These are phyloP conservation scores for Dromiciops gliroides DNA, from an alignment of 2,113 vertebrate genomes.

Conservation along the genomic window DNA sequence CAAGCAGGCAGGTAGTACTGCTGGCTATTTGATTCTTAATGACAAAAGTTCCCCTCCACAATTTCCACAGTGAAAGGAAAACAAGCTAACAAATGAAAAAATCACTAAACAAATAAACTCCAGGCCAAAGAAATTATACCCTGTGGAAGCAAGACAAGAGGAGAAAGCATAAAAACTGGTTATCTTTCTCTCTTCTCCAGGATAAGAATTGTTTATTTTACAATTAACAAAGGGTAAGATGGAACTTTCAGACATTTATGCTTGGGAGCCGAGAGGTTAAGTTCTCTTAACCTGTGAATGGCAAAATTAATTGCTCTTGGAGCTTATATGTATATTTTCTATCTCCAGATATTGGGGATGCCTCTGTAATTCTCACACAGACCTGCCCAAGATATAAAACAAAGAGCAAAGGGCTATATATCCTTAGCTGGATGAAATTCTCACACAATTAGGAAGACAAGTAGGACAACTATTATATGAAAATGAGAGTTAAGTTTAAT, in stretches of 20 bases:
- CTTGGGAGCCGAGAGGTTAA: background rate
- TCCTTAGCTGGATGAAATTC: constrained; percentile 32
- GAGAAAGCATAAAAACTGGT: background rate
- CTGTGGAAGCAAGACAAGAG: background rate
- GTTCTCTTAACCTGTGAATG: background rate
- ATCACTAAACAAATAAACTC: background rate
- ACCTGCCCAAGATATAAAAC: background rate
- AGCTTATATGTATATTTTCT: background rate
- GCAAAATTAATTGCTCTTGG: background rate
- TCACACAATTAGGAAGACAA: background rate
- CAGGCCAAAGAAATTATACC: background rate
- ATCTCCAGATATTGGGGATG: background rate
- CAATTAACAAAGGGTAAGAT: background rate
- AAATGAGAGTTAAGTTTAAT: background rate
- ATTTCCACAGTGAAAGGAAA: background rate
- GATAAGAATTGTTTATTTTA: background rate
- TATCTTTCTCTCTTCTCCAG: background rate
- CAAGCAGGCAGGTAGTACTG: background rate
- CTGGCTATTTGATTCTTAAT: background rate
- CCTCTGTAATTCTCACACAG: background rate
- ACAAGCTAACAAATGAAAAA: background rate
- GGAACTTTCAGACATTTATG: background rate
- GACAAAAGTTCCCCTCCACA: background rate
- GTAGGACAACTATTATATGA: background rate
- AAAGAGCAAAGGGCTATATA: background rate